These are phyloP conservation scores for Coilia nasus DNA, from an alignment of 2,797 vertebrate species.

Conservation along the genomic window DNA sequence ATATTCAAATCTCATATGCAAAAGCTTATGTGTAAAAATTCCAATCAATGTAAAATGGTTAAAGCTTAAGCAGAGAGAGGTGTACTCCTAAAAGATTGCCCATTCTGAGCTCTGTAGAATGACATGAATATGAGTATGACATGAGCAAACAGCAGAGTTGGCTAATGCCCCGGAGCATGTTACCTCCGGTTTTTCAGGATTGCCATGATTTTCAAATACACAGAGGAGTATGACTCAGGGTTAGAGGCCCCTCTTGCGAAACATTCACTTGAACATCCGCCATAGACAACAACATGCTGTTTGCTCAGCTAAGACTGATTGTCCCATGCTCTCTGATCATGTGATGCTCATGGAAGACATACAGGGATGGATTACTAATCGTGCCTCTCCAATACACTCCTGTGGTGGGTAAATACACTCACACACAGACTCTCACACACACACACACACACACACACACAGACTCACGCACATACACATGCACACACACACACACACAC, in stretches of 20 bases:
- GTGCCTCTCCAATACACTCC: not conserved
- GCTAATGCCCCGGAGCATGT: not conserved
- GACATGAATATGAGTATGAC: not conserved
- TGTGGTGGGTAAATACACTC: not conserved
- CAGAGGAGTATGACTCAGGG: not conserved
- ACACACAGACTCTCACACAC: no score
- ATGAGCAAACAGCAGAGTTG: not conserved
- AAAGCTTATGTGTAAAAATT: no score
- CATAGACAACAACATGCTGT: constrained; percentile 6
- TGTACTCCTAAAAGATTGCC: no score
- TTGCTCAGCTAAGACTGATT: constrained; percentile 11
- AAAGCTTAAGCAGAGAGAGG: not conserved
- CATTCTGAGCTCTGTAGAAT: not conserved
- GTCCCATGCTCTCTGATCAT: not conserved
- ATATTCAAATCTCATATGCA: no score
- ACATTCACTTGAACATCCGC: constrained; percentile 6
- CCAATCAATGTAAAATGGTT: not conserved
- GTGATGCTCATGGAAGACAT: not conserved
- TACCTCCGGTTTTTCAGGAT: not conserved
- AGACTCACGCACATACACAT: no score
- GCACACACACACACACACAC: not conserved
- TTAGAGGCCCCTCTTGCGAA: constrained; percentile 1
- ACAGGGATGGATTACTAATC: constrained; percentile 5
- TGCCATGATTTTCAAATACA: not conserved
- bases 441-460: no score